phyloP scores from a whole-genome alignment of 2,888 invertebrate species.

The Tetragonula carbonaria region DNA sequence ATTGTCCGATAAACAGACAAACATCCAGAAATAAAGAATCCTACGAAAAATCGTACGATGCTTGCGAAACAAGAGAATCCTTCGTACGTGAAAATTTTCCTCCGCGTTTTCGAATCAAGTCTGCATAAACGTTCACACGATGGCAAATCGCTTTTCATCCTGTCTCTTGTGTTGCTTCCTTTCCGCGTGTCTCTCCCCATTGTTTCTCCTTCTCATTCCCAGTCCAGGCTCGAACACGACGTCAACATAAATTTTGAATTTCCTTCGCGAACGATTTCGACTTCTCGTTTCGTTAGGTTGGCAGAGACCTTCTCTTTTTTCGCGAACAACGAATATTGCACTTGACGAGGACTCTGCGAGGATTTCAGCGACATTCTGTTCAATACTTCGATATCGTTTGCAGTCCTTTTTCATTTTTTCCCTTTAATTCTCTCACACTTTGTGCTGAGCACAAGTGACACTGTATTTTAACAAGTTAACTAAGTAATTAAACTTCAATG shows the following conservation, averaged over 20 bases:
- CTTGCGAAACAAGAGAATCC: neutral
- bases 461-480: too few species aligned
- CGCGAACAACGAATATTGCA: too few species aligned
- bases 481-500: too few species aligned
- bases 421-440: too few species aligned
- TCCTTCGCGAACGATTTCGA: constrained; percentile 29
- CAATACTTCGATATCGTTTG: too few species aligned
- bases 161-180: neutral
- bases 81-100: neutral
- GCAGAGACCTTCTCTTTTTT: neutral
- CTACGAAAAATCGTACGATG: neutral
- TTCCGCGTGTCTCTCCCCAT: neutral
- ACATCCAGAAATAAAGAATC: neutral
- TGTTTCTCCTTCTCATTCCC: constrained; percentile 14
- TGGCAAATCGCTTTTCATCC: constrained; percentile 12
- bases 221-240: constrained; percentile 14
- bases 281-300: constrained; percentile 44
- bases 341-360: too few species aligned
- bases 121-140: neutral
- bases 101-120: neutral
- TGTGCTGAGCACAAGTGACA: too few species aligned
- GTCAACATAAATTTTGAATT: constrained; percentile 45
- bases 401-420: too few species aligned
- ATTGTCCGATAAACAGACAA: neutral
- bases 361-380: too few species aligned